Conservation (phyloP, 2,113 vertebrate genomes). For the Saguinus midas region DNA sequence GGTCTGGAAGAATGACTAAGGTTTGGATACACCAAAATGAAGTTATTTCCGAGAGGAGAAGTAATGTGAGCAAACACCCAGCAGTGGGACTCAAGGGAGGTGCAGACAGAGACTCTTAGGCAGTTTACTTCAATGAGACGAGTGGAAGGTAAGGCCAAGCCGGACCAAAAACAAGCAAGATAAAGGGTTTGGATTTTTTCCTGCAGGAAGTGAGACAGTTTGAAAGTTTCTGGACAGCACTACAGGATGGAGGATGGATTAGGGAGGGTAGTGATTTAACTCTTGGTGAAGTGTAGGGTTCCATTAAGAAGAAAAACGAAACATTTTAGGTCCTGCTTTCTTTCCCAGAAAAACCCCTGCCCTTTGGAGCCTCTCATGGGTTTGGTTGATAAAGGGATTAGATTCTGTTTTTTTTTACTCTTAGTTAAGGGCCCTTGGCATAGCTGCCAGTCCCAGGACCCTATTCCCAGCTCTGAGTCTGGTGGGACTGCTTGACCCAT, state of each 20-base stretch:
- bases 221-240: background rate
- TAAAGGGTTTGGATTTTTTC: background rate
- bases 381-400: constrained; percentile 65
- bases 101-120: background rate
- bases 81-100: background rate
- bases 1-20: background rate
- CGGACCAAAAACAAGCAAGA: background rate
- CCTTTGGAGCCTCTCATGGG: constrained; percentile 69
- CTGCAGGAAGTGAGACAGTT: background rate
- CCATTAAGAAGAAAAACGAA: constrained; percentile 57
- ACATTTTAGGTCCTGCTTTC: constrained; percentile 64
- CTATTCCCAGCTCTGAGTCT: background rate
- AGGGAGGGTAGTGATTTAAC: constrained; percentile 40
- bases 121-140: background rate
- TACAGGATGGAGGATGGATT: background rate
- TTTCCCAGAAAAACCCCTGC: constrained; percentile 80
- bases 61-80: background rate
- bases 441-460: constrained; percentile 47
- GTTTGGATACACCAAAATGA: background rate
- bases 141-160: background rate
- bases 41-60: background rate
- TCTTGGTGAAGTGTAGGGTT: constrained; percentile 67
- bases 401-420: constrained; percentile 37
- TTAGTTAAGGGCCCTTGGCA: background rate
- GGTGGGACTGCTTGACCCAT: background rate